Conservation (phyloP, 2,113 vertebrate genomes). For the Brachirus orientalis region DNA sequence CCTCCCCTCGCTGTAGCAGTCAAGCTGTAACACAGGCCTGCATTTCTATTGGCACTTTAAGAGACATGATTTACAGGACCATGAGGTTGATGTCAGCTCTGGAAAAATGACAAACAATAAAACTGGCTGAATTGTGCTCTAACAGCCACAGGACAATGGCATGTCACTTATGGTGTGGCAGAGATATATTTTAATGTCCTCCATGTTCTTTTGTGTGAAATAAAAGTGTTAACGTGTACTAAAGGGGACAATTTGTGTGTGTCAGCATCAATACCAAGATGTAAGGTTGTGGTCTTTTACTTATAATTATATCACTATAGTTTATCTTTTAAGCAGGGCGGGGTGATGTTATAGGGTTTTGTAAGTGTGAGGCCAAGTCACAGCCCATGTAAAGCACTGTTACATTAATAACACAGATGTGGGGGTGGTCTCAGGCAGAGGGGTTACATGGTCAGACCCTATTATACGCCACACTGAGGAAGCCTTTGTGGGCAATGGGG, state of each 20-base stretch:
- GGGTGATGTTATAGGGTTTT: conserved; percentile 85
- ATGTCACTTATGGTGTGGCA: conserved; percentile 84
- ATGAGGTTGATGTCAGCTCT: conserved; percentile 82
- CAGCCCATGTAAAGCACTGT: conserved; percentile 79
- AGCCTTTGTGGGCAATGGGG: conserved; percentile 76
- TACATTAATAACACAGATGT: conserved; percentile 88
- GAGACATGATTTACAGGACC: conserved; percentile 88
- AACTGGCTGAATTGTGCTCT: conserved; percentile 83
- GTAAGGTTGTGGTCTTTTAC: conserved; percentile 41
- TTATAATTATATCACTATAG: conserved; percentile 84
- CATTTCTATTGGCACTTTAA: conserved; percentile 85
- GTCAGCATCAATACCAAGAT: conserved; percentile 84
- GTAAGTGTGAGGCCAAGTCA: conserved; percentile 77
- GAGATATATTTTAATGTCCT: conserved; percentile 88
- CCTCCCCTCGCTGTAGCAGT: conserved; percentile 61
- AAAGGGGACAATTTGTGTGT: conserved; percentile 76
- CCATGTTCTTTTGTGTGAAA: conserved; percentile 83
- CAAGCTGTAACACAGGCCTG: conserved; percentile 64
- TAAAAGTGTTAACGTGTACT: conserved; percentile 39
- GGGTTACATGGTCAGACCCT: conserved; percentile 62
- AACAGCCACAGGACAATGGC: conserved; percentile 84
- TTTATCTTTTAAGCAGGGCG: conserved; percentile 85
- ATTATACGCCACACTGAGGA: conserved; percentile 74
- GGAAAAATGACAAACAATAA: conserved; percentile 94
- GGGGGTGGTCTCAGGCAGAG: conserved; percentile 50